Evolutionary conservation across 2,113 vertebrate genomes (phyloP).

Genomic region (Martes martes): DNA sequence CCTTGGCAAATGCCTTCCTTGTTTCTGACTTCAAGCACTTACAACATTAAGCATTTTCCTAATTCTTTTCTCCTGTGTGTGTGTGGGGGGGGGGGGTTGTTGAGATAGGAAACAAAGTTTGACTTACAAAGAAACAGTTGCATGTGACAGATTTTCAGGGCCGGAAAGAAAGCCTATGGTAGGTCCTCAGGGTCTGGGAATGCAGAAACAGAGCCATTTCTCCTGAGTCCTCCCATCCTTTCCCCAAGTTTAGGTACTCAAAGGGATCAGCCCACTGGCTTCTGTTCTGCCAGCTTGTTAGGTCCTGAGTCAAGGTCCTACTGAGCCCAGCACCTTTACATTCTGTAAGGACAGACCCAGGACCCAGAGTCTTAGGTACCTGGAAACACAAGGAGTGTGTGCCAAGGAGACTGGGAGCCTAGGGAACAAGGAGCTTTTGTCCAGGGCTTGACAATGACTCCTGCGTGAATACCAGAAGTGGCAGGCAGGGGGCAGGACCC

Average conservation of each 20-base stretch:
- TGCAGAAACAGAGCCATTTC: background rate
- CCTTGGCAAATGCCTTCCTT: background rate
- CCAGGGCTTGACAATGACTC: background rate
- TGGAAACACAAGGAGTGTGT: background rate
- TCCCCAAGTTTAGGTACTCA: background rate
- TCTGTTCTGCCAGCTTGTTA: background rate
- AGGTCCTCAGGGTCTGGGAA: background rate
- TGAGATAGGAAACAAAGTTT: background rate
- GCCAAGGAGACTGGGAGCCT: background rate
- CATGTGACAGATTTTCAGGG: background rate
- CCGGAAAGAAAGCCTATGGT: background rate
- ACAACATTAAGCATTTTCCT: background rate
- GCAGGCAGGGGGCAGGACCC: background rate
- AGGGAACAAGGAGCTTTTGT: constrained; percentile 35
- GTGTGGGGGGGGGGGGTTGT: background rate
- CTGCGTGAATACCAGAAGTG: background rate
- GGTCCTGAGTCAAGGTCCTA: background rate
- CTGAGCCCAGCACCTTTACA: background rate
- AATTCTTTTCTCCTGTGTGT: background rate
- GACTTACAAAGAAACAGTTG: background rate
- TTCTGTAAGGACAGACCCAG: background rate
- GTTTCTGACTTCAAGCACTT: constrained; percentile 29
- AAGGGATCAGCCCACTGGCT: background rate
- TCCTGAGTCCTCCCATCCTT: background rate
- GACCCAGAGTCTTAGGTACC: background rate